These are phyloP conservation scores for Trachythela sp. DNA, from an alignment of 64 coral and sea anemone genomes.

Conservation along the genomic window DNA sequence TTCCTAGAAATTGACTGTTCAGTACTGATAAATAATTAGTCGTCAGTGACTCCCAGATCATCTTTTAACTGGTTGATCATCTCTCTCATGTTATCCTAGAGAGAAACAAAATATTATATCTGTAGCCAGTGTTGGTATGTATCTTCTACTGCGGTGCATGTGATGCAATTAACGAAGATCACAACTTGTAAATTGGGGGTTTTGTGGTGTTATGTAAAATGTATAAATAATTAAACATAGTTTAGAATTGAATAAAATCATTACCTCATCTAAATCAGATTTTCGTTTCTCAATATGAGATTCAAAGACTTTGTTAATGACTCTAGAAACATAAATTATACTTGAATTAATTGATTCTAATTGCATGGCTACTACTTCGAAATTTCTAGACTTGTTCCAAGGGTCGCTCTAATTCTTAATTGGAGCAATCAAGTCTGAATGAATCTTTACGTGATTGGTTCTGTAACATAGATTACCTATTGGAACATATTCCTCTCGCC, in stretches of 20 bases:
- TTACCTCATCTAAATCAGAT: constrained; percentile 67
- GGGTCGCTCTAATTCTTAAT: not conserved
- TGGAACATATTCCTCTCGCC: constrained; percentile 67
- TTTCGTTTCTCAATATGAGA: constrained; percentile 67
- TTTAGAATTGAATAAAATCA: not conserved
- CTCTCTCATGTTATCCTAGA: constrained; percentile 50
- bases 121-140: too few species aligned
- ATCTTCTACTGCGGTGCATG: too few species aligned
- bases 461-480: constrained; percentile 33
- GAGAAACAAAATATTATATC: constrained; percentile 18
- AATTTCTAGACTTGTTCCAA: too few species aligned
- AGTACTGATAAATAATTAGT: too few species aligned
- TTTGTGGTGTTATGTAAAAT: too few species aligned
- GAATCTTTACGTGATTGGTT: too few species aligned
- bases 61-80: constrained; percentile 69
- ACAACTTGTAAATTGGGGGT: too few species aligned
- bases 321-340: constrained; percentile 31
- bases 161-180: too few species aligned
- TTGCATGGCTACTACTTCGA: not conserved
- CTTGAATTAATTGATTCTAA: not conserved
- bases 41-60: constrained; percentile 45
- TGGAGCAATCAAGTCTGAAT: not conserved
- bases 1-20: too few species aligned
- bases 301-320: constrained; percentile 67
- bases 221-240: not conserved